Evolutionary conservation across 2,888 invertebrate genomes (phyloP), one percentile per base, ranked within the genome.

Genomic region (Campoplex capitator): DNA sequence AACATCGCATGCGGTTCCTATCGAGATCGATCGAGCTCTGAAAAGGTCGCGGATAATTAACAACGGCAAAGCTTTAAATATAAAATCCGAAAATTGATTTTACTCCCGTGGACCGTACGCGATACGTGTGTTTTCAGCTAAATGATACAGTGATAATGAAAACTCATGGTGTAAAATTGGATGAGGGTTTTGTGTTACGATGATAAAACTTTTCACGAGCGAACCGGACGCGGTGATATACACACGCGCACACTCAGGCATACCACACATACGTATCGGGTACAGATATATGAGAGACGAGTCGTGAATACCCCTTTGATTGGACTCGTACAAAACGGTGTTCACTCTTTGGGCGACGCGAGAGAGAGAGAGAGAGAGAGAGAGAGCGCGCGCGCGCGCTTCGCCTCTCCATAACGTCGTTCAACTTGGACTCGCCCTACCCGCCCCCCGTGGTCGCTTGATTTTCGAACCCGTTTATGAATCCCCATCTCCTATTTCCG

Each of bases 261-360:
- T 23, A 23, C 23, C 23, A 23, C 18, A 70, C 45, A 28, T 51
- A 18, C 38, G 38, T 38, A 38, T 38, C 13, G 16, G 18, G 51
- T 51, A 18, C 18, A n/a, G 7, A 42, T 42, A 51, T n/a, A 51
- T 18, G 18, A 11, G 48, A 48, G 45, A 51, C 35, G 32, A 77
- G 80, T 85, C 56, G 68, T 88, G 88, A 88, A 88, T 88, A 77
- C 86, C 77, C 75, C 81, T 87, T 85, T 88, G 86, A 88, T 88
- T 88, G 88, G 85, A 83, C 71, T 75, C 80, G 62, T 74, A 70
- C 58, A 85, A 70, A 77, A 82, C 62, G 79, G 73, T 32, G 73
- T 48, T 23, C 68, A 71, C 42, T 45, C 71, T 71, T 62, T 80
- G 32, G 32, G 32, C 32, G 38, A 32, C 32, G 51, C 23, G 23